Base-by-base conservation (phyloP, 2,113 vertebrate genomes). In the Cyanoramphus novaezelandiae region DNA sequence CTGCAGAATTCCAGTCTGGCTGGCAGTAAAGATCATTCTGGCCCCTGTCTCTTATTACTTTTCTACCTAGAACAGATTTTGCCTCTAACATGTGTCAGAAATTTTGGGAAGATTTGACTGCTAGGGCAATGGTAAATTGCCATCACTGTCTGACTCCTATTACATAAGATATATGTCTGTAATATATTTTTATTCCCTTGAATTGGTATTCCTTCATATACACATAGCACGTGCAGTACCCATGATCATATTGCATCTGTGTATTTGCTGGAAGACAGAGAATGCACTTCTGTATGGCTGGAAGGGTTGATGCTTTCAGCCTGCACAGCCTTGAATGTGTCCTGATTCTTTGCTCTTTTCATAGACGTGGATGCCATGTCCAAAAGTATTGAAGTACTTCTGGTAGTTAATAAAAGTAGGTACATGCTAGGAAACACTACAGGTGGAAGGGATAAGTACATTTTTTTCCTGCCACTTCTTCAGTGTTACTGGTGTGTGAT, bases 1-100 rank as follows among this genome's bases (percentile, higher is more conserved):
- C 92, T 93, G 77, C 83, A 91, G 83, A 95, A 89, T 91, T 94
- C 83, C 53, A 93, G 74, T 64, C 70, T 92, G 81, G 35, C 83
- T 96, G 90, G 60, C 86, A 88, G 64, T 49, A 75, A 93, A 81
- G 64, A 86, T 83, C 44, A 37, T 96, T 89, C 91, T 92, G 88
- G 91, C 49, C 83, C 11, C 46, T 79, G 19, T 77, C 74, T 21
- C 49, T 91, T 88, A 76, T 89, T 86, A 63, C 50, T 92, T 86
- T 75, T 87, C n/a, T 85, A 49, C 47, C 70, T 86, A 82, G 72
- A 91, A 70, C 33, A 94, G 69, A 82, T 88, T 81, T 75, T 74
- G 71, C 75, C 68, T 86, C 80, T 53, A 86, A 88, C 23, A 29
- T 7, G 1, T 90, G 72, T 77, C 90, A 96, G 90, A 96, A 90